Percentiles rank a stretch among this genome's conserved stretches.
These are phyloP conservation scores for Pelodytes ibericus DNA, from an alignment of 2,797 vertebrate genomes.

Conservation along the genomic window DNA sequence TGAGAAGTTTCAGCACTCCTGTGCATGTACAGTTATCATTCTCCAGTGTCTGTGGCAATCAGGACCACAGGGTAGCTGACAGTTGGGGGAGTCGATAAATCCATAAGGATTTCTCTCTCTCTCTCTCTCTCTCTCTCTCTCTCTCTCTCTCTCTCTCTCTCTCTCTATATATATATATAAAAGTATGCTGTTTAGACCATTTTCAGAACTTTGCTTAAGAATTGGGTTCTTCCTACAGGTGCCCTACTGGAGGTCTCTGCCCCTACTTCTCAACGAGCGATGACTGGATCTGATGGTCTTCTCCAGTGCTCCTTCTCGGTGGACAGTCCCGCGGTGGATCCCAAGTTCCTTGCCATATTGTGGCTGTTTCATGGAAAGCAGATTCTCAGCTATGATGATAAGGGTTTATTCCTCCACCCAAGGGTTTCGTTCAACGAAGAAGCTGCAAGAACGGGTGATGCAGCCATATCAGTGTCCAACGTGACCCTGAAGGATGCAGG, in stretches of 20 bases:
- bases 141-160: too few relatives aligned
- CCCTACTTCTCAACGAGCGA: background rate
- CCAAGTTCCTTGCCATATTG: background rate
- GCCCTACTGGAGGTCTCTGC: constrained; percentile 15
- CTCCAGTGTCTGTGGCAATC: too few relatives aligned
- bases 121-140: too few relatives aligned
- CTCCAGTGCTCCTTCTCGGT: constrained; percentile 31
- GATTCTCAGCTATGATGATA: constrained; percentile 3
- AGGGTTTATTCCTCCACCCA: background rate
- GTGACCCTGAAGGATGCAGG: constrained; percentile 28
- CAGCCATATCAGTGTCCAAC: constrained; percentile 17
- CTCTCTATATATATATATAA: too few relatives aligned
- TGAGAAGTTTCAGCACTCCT: too few relatives aligned
- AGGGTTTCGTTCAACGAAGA: background rate
- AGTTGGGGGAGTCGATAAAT: too few relatives aligned
- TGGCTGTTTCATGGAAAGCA: constrained; percentile 24
- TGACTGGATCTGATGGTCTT: constrained; percentile 3
- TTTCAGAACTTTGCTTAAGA: too few relatives aligned
- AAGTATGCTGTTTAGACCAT: too few relatives aligned
- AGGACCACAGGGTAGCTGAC: too few relatives aligned
- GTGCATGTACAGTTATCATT: too few relatives aligned
- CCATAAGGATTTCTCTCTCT: too few relatives aligned
- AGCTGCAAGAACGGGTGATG: background rate
- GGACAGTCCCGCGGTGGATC: background rate
- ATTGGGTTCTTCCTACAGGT: constrained; percentile 18